A percentile compares a stretch with the other conserved stretches of the same genome.
phyloP scores from a whole-genome alignment of 2,888 invertebrate genomes.

The Ormyrus labotus region DNA sequence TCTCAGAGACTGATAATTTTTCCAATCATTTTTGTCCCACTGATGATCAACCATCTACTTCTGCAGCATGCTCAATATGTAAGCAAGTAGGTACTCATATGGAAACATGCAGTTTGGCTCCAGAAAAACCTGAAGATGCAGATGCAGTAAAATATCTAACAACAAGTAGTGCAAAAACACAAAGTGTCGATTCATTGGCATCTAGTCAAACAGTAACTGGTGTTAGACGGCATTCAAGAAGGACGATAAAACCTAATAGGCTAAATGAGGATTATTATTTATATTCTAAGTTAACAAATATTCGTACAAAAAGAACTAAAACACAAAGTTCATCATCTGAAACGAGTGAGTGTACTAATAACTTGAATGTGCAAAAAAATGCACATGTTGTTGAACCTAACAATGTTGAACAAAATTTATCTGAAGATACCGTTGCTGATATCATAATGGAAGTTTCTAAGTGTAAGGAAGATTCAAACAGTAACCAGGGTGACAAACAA shows the following conservation, averaged over 20 bases:
- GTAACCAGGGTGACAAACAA: conserved; percentile 10
- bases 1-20: conserved; percentile 86
- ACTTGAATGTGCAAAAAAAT: conserved; percentile 52
- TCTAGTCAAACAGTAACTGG: conserved; percentile 30
- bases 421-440: conserved; percentile 68
- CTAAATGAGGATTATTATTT: conserved; percentile 62
- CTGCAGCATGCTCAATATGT: conserved; percentile 70
- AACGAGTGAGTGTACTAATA: conserved; percentile 53
- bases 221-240: conserved; percentile 56
- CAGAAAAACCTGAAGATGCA: conserved; percentile 54
- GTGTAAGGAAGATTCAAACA: conserved; percentile 60
- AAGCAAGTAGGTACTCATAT: conserved; percentile 67
- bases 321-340: conserved; percentile 20
- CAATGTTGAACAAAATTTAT: conserved; percentile 31
- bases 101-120: conserved; percentile 65
- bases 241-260: conserved; percentile 66
- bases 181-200: conserved; percentile 17
- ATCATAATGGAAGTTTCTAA: conserved; percentile 72
- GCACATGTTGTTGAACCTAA: conserved; percentile 20
- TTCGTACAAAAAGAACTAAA: conserved; percentile 51
- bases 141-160: not conserved
- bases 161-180: conserved; percentile 14
- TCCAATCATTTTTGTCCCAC: conserved; percentile 83
- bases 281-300: conserved; percentile 54
- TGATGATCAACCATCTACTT: conserved; percentile 58